Conservation (phyloP, 53 echinoderm and acorn worm genomes). For the Mesocentrotus franciscanus region DNA sequence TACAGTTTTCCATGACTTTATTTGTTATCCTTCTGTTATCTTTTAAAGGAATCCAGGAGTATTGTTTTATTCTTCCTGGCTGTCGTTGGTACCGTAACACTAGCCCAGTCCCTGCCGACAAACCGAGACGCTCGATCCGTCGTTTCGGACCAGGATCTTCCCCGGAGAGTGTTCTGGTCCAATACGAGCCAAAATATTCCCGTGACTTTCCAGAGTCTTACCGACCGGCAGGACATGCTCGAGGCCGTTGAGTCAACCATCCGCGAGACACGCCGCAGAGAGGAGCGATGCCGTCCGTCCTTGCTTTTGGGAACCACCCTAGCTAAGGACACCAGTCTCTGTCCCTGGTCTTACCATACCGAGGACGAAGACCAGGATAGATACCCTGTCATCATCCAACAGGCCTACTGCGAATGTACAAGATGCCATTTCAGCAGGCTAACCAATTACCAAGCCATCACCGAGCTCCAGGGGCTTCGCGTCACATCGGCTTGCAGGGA, state of each 20-base stretch:
- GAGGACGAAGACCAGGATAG: conserved; percentile 28
- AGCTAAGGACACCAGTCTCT: conserved; percentile 7
- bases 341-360: conserved; percentile 9
- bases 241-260: not conserved
- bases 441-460: not conserved
- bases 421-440: conserved; percentile 18
- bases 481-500: not conserved
- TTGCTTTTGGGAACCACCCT: not conserved
- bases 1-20: no score
- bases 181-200: not conserved
- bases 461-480: not conserved
- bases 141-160: no score
- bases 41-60: not conserved
- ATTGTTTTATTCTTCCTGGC: not conserved
- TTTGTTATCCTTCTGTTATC: not conserved
- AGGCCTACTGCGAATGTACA: conserved; percentile 20
- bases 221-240: not conserved
- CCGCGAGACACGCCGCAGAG: no score
- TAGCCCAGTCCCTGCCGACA: not conserved
- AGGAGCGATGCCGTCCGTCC: not conserved
- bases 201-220: not conserved
- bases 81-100: not conserved
- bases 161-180: not conserved
- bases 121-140: not conserved
- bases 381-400: conserved; percentile 21